A percentile compares a stretch with the other conserved stretches of the same genome.
phyloP scores from a whole-genome alignment of 2,888 invertebrate genomes.

The Orthonychiurus folsomi region DNA sequence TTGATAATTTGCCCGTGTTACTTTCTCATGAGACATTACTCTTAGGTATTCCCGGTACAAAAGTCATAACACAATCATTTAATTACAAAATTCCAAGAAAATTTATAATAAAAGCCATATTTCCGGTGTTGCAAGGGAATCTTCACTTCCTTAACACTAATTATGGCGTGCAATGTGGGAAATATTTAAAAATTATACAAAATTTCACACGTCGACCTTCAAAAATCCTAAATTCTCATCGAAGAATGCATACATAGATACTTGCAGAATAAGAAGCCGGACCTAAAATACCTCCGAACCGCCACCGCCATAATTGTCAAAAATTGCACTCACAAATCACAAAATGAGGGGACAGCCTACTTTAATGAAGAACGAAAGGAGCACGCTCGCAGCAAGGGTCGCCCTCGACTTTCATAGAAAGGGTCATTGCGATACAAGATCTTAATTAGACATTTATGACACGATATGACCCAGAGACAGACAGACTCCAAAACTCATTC shows the following conservation, averaged over 20 bases:
- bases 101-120: no score
- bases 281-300: neutral
- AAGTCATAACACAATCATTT: no score
- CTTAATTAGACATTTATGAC: conserved; percentile 1
- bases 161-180: no score
- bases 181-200: no score
- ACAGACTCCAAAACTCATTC: neutral
- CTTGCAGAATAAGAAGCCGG: neutral
- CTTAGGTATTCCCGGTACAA: no score
- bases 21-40: no score
- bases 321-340: neutral
- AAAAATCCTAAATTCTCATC: neutral
- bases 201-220: no score
- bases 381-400: neutral
- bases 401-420: neutral
- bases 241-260: no score
- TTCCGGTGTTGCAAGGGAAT: no score
- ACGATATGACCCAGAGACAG: neutral
- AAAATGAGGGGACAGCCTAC: neutral
- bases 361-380: neutral
- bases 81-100: no score
- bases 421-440: neutral
- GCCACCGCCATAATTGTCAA: neutral
- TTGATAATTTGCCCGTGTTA: no score
- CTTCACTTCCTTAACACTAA: no score